Base-by-base conservation (phyloP, 2,797 vertebrate genomes). In the Uromys caudimaculatus region DNA sequence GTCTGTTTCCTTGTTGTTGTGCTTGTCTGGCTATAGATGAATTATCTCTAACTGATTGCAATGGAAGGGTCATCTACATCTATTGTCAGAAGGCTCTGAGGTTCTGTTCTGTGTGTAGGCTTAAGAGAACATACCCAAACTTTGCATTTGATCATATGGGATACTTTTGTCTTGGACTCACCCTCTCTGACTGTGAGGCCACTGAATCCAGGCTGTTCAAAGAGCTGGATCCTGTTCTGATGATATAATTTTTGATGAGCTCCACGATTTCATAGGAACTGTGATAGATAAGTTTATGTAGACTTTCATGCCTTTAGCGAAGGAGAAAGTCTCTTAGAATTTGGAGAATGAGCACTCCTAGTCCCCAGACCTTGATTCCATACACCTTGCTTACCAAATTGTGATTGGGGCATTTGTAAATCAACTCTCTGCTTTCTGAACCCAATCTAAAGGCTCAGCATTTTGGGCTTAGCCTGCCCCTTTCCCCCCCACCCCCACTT, bases 401-500 rank as follows among this genome's bases (percentile, higher is more conserved):
- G 8, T 54, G 23, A 71, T 11, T 8, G 50, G 4, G 21, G 0
- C 3, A 54, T 89, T 91, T 91, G 21, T 14, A 24, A 73, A 35
- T 4, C 2, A 11, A 17, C 52, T 35, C 8, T 21, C 32, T n/a
- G 32, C n/a, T 41, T 50, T 35, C 29, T 62, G 71, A 69, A 77
- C 19, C 35, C 38, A 17, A n/a, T 56, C 3, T 64, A 2, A 2
- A 35, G n/a, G 21, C 32, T 60, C 6, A 58, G 69, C 10, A 54
- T 62, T 71, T 27, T 4, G 47, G 12, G 35, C 14, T 27, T 4
- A 12, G 35, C 29, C 44, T 44, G 32, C 9, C 32, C 64, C 60
- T 3, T 1, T 14, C 11, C 29, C 71, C 38, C 4, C 24, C 21
- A 2, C 11, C 9, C 35, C 0, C n/a, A 38, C 0, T 41, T 52